Base-by-base conservation (phyloP, 2,888 invertebrate species). In the Scaptomyza flava region DNA sequence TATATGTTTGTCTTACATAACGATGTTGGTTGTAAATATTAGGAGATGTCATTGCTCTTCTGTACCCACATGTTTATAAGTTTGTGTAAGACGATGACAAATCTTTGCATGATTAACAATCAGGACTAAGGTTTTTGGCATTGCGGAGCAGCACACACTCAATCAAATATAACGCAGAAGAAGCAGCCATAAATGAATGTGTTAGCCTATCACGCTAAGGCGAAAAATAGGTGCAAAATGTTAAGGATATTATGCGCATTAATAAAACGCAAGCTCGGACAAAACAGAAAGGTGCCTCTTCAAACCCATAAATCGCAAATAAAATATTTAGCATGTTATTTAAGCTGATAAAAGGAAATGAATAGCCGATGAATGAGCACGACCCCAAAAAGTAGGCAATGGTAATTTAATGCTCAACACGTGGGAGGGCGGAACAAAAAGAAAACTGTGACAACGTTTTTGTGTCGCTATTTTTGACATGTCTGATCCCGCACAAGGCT, bases 271-370 rank as follows among this genome's bases (percentile, higher is more conserved):
- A 52, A 58, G 59, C 41, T 43, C 41, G 53, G 33, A 54, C 45
- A 63, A 61, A 61, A 47, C 47, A n/a, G 23, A 14, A 58, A 58
- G 42, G 14, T 27, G 48, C 8, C 45, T 17, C 42, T 56, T 47
- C 41, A 38, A 17, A 3, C 6, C 20, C 20, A n/a, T 20, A 6
- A 43, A 62, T 69, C 66, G 73, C 65, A 87, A 81, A 81, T 82
- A 62, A 81, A 84, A 76, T 81, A 78, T 87, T 86, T 66, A 77
- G 67, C 68, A 17, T 17, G 17, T 52, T 76, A 81, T 87, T 84
- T 87, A 84, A 87, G 79, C 85, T 74, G 82, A 82, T 82, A 84
- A 82, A 87, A 79, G 61, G 71, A 73, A 76, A 82, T 68, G 58
- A 73, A 82, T 70, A 65, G 54, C 65, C 64, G 58, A 69, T 53